Percentiles rank a stretch among this genome's conserved stretches.
Conservation (phyloP, 2,797 vertebrate genomes). For the Gobio occitaniae region DNA sequence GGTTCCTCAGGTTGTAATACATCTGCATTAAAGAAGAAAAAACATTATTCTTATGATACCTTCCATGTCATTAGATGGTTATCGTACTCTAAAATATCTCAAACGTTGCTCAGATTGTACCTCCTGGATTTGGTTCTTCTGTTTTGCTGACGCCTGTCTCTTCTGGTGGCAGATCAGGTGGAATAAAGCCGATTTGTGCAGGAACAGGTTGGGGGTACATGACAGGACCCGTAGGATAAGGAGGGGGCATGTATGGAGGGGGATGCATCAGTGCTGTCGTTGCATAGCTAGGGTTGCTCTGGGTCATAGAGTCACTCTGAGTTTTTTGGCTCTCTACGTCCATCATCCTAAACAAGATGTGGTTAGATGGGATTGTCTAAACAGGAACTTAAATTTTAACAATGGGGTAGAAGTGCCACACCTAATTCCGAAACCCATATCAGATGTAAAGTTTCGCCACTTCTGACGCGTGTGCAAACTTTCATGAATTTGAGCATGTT, state of each 20-base stretch:
- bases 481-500: too few relatives aligned
- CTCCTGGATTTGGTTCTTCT: background rate
- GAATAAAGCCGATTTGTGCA: slow-evolving; percentile 18
- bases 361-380: background rate
- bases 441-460: too few relatives aligned
- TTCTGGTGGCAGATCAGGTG: slow-evolving; percentile 17
- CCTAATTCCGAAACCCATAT: too few relatives aligned
- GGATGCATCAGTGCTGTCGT: background rate
- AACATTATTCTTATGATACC: background rate
- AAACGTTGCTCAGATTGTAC: background rate
- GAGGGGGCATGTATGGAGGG: slow-evolving; percentile 53
- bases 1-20: background rate
- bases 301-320: background rate
- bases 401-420: too few relatives aligned
- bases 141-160: background rate
- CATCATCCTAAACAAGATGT: slow-evolving; percentile 64
- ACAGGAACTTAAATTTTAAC: background rate
- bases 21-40: slow-evolving; percentile 2
- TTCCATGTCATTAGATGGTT: background rate
- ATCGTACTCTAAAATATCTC: background rate
- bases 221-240: slow-evolving; percentile 34
- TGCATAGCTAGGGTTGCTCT: background rate
- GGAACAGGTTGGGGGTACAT: slow-evolving; percentile 38
- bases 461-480: too few relatives aligned
- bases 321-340: slow-evolving; percentile 22